Percentiles rank a stretch among this genome's conserved stretches.
phyloP scores from a whole-genome alignment of 2,113 vertebrate genomes.

The Morone saxatilis region DNA sequence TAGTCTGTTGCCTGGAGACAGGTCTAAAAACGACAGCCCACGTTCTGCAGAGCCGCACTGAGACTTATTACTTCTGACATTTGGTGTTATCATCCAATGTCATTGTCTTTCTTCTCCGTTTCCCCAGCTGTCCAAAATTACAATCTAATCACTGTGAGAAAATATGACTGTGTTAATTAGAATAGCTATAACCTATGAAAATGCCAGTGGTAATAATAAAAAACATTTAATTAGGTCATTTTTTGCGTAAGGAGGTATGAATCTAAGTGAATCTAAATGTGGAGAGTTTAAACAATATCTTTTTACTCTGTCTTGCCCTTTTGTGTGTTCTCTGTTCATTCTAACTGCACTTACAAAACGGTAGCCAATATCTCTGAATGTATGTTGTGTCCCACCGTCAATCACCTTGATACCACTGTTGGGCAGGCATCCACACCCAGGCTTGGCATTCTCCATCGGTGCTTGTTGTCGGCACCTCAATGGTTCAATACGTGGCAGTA shows the following conservation, averaged over 20 bases:
- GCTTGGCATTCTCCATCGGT: too few relatives aligned
- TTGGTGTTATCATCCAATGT: constrained; percentile 56
- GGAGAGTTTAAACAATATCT: background rate
- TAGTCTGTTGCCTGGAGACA: constrained; percentile 73
- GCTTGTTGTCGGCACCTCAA: too few relatives aligned
- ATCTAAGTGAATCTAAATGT: background rate
- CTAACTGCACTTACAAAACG: too few relatives aligned
- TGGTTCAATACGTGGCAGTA: too few relatives aligned
- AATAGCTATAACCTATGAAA: background rate
- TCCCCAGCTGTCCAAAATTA: constrained; percentile 12
- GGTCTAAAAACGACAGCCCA: constrained; percentile 63
- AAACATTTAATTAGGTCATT: background rate
- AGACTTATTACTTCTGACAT: constrained; percentile 76
- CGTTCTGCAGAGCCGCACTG: constrained; percentile 57
- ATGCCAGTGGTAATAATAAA: background rate
- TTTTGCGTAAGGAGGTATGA: background rate
- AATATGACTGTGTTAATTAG: background rate
- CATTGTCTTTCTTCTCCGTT: constrained; percentile 47
- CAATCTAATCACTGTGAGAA: constrained; percentile 2
- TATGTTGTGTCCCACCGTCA: too few relatives aligned
- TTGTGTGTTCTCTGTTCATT: background rate
- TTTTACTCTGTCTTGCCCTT: background rate
- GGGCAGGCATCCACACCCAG: too few relatives aligned
- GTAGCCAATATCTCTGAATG: too few relatives aligned
- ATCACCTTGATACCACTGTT: too few relatives aligned